Evolutionary conservation across 2,113 vertebrate genomes (phyloP), one percentile per base, ranked within the genome.

Genomic region (Gymnorhina tibicen): DNA sequence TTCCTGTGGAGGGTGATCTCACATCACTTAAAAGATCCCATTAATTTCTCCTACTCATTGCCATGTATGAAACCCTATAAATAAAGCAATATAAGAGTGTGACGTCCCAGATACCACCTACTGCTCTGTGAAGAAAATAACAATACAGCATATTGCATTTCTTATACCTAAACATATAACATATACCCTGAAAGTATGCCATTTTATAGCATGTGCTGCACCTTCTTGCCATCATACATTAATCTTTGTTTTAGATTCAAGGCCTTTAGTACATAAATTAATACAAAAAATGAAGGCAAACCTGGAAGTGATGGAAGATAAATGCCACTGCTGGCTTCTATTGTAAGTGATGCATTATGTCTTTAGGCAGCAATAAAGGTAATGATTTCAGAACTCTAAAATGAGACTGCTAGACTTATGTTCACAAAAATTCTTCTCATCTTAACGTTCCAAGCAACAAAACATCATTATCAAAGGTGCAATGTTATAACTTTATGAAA

Each of bases 291-390:
- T 93, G 85, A 96, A 96, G 17, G 52, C 76, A 77, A 62, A 27
- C 17, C 89, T 86, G n/a, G 62, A 88, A 93, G 44, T 88, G n/a
- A 68, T 47, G 44, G 47, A 90, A 90, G 19, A 91, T n/a, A 87
- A 90, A 87, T 79, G 83, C 73, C 79, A 72, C 74, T 67, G 69
- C 39, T 91, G 77, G 47, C 72, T 96, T 91, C 39, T 39, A 72
- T 28, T 93, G 84, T 58, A 95, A 96, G 83, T 78, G 85, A 89
- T 95, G 58, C 46, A 78, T 97, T 94, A 63, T 68, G 53, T 93
- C 84, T 96, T 95, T 81, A 96, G 93, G 95, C 87, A 97, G 80
- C 95, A 96, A 89, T 96, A 97, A 97, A 97, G 56, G 83, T 96
- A 97, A 94, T 47, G 37, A 88, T 77, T 93, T 96, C 95, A 95